A percentile compares a stretch with the other conserved stretches of the same genome.
Conservation (phyloP, 1,140 invertebrate species). For the Dendrolimus punctatus region DNA sequence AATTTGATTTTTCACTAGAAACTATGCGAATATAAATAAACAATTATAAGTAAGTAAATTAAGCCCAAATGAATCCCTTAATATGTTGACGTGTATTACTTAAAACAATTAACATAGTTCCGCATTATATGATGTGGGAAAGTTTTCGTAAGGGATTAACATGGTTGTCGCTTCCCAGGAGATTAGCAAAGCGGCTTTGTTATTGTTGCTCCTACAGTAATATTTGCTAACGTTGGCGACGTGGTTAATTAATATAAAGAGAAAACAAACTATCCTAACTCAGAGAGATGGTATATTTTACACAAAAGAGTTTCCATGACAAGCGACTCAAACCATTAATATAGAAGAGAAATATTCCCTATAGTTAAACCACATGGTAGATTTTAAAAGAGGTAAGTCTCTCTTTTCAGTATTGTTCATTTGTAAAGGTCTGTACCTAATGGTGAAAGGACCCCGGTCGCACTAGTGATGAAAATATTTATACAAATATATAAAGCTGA, state of each 20-base stretch:
- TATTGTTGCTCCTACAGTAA: constrained; percentile 16
- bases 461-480: too few species aligned
- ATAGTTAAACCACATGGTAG: too few species aligned
- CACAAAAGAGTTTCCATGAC: too few species aligned
- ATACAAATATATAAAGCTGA: too few species aligned
- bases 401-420: too few species aligned
- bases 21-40: too few species aligned
- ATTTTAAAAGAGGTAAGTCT: too few species aligned
- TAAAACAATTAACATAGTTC: constrained; percentile 37
- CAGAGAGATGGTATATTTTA: not conserved
- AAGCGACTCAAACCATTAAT: too few species aligned
- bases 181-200: constrained; percentile 28
- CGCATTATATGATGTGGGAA: constrained; percentile 19
- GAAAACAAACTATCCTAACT: constrained; percentile 1
- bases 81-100: constrained; percentile 29
- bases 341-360: too few species aligned
- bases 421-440: too few species aligned
- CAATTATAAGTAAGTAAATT: not conserved
- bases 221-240: constrained; percentile 9
- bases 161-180: constrained; percentile 14
- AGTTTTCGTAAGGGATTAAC: constrained; percentile 28
- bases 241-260: constrained; percentile 1
- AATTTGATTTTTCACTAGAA: too few species aligned
- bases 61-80: not conserved
- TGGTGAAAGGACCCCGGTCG: too few species aligned